phyloP scores from a whole-genome alignment of 2,888 invertebrate species.

The Pachycephus smyrnensis region DNA sequence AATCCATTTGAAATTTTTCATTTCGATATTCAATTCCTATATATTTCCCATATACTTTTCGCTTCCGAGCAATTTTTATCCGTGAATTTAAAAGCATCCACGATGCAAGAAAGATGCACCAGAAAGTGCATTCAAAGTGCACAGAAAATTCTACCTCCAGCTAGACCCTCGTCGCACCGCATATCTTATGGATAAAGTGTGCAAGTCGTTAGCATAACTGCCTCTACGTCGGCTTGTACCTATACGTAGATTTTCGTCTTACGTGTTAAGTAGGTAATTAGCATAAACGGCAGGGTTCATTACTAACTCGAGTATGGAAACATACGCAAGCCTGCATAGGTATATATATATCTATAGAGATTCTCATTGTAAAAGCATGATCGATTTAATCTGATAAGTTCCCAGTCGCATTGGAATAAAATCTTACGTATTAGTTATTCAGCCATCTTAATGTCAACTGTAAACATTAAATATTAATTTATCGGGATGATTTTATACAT shows the following conservation, averaged over 20 bases:
- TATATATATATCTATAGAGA: neutral
- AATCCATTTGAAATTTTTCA: neutral
- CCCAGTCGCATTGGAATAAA: neutral
- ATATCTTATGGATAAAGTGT: neutral
- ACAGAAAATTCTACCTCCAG: neutral
- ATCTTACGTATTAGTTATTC: neutral
- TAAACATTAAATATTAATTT: neutral
- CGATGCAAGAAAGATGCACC: neutral
- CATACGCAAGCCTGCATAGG: neutral
- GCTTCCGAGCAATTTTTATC: neutral
- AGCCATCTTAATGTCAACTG: neutral
- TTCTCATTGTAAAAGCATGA: neutral
- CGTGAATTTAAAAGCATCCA: neutral
- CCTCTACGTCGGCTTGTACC: neutral
- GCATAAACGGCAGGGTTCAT: neutral
- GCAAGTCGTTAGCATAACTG: constrained; percentile 6
- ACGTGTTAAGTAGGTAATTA: neutral
- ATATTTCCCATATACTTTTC: neutral
- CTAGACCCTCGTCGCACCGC: neutral
- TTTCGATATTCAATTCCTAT: too few relatives aligned
- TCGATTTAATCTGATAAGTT: neutral
- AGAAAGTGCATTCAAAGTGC: neutral
- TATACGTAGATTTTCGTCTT: neutral
- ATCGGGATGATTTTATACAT: neutral
- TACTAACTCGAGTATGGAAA: neutral